These are phyloP conservation scores for Incurvaria masculella DNA, from an alignment of 2,888 invertebrate genomes.

Conservation along the genomic window DNA sequence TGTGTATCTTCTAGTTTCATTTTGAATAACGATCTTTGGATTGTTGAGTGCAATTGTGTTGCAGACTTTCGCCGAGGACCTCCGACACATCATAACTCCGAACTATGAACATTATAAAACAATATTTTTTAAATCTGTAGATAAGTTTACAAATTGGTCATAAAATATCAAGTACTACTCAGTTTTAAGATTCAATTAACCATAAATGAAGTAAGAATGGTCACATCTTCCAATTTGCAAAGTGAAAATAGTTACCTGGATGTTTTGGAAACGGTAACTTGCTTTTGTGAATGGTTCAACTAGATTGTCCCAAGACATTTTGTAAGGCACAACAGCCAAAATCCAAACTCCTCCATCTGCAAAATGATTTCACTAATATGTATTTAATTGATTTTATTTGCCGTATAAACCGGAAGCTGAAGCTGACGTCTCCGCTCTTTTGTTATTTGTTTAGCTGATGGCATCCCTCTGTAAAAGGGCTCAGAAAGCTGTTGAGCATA, in stretches of 20 bases:
- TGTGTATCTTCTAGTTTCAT: not conserved
- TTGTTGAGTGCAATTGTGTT: not conserved
- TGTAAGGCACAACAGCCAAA: constrained; percentile 30
- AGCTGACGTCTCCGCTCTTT: too few relatives aligned
- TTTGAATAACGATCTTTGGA: not conserved
- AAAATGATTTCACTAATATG: constrained; percentile 8
- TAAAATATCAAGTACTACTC: too few relatives aligned
- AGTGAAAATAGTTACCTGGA: constrained; percentile 36
- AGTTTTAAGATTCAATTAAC: too few relatives aligned
- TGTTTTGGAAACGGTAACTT: constrained; percentile 27
- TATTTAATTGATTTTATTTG: not conserved
- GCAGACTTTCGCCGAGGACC: not conserved
- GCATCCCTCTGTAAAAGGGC: too few relatives aligned
- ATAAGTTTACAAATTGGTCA: too few relatives aligned
- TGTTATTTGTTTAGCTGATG: too few relatives aligned
- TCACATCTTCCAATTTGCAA: too few relatives aligned
- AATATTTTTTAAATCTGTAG: too few relatives aligned
- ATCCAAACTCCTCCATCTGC: constrained; percentile 34
- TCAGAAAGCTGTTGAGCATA: too few relatives aligned
- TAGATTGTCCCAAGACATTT: constrained; percentile 29
- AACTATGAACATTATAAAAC: not conserved
- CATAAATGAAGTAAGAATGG: too few relatives aligned
- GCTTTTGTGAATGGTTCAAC: constrained; percentile 30
- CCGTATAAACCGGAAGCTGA: not conserved
- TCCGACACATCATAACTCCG: not conserved